Evolutionary conservation across 2,888 invertebrate species (phyloP), one percentile per base, ranked within the genome.

Genomic region (Oconnorella tubifera): DNA sequence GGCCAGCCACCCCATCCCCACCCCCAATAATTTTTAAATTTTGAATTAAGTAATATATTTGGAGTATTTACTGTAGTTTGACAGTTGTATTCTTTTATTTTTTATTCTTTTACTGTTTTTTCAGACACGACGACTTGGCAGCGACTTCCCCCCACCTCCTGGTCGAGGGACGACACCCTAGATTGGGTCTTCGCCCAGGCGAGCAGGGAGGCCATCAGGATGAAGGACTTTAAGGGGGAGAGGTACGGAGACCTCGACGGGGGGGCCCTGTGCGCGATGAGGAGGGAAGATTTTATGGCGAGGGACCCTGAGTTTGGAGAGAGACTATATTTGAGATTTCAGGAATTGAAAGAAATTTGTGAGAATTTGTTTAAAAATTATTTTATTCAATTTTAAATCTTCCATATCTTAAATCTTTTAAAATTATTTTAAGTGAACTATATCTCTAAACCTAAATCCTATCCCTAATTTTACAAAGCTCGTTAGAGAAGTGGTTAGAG

Each of bases 221-320:
- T 10, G 40, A 10, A 40, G 40, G 10, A 59, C n/a, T 19, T 59
- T 48, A 14, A 33, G 49, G 59, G 49, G 4, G 59, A 59, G 48
- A 59, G 32, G 4, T 59, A 49, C 59, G 19, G 48, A 10, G 48
- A 10, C n/a, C 10, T 59, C 10, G 19, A 50, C 40, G 59, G 59
- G 14, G 14, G 19, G 28, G 23, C 28, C 25, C 59, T 59, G 33
- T 59, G 59, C 28, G 10, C 4, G 10, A 59, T 59, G 59, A 19
- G 32, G 14, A 10, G 40, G n/a, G 49, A 40, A 10, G 59, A 59
- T 4, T 59, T 59, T 27, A 23, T 59, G 4, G 27, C 10, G 40
- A 33, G 6, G 40, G 48, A 59, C 6, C 40, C 33, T 33, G 32
- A 23, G 40, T 59, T 6, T 27, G 59, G 59, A 50, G 19, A 14